A percentile compares a stretch with the other conserved stretches of the same genome.
Evolutionary conservation across 2,113 vertebrate genomes (phyloP).

Genomic region (Vulpes lagopus): DNA sequence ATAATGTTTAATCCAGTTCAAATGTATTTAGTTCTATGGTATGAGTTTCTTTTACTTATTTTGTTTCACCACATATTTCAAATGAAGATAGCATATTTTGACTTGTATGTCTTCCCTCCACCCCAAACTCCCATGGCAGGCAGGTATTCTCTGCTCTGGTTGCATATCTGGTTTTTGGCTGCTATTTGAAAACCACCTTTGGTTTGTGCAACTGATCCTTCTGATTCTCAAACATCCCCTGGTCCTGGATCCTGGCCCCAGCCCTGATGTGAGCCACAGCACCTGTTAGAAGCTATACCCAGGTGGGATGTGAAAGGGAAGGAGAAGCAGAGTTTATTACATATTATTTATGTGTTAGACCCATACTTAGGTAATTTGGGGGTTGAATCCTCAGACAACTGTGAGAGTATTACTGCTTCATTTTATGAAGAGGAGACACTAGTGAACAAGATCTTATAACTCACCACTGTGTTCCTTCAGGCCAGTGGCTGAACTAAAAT

Average conservation of each 20-base stretch:
- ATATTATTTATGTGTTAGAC: rapidly evolving
- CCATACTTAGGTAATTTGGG: neutral
- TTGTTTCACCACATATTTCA: neutral
- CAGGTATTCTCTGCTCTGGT: neutral
- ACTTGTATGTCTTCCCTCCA: neutral
- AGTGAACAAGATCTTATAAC: neutral
- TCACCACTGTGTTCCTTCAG: neutral
- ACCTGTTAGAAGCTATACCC: neutral
- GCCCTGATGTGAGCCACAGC: neutral
- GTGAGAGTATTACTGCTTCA: neutral
- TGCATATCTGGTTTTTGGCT: neutral
- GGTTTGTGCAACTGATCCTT: neutral
- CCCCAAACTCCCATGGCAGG: rapidly evolving
- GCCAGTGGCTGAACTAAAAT: neutral
- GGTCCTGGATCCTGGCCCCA: neutral
- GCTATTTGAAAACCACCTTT: neutral
- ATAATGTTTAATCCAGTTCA: neutral
- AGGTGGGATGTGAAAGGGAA: neutral
- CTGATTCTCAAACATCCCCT: neutral
- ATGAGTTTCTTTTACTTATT: neutral
- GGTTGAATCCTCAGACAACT: neutral
- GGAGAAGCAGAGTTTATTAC: neutral
- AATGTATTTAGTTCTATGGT: neutral
- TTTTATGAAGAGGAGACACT: neutral
- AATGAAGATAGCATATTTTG: neutral